phyloP scores from a whole-genome alignment of 2,888 invertebrate species.

The Netelia inedita region DNA sequence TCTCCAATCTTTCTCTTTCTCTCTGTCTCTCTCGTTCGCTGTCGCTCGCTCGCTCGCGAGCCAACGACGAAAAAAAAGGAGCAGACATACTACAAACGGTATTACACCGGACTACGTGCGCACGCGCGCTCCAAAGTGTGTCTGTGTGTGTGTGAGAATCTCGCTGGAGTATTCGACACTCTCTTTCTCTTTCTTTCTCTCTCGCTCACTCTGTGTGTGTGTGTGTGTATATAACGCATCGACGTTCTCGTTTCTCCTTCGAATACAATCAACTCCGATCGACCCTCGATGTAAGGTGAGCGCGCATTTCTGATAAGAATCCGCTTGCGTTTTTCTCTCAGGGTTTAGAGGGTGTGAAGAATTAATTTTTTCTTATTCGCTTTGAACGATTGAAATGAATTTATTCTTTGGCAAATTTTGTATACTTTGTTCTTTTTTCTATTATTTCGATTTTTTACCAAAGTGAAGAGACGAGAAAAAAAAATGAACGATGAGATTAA shows the following conservation, averaged over 20 bases:
- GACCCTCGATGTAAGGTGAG: not conserved
- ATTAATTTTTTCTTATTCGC: not conserved
- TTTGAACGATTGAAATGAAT: not conserved
- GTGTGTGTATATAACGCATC: too few species aligned
- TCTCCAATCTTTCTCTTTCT: slow-evolving; percentile 38
- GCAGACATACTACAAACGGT: slow-evolving; percentile 11
- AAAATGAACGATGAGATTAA: too few species aligned
- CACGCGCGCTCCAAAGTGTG: not conserved
- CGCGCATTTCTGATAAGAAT: not conserved
- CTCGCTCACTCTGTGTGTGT: not conserved
- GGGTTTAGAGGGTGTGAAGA: not conserved
- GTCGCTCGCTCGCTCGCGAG: slow-evolving; percentile 1
- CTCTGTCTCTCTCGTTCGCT: not conserved
- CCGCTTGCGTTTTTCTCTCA: not conserved
- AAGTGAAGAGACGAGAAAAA: too few species aligned
- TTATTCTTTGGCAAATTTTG: too few species aligned
- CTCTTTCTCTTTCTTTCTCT: too few species aligned
- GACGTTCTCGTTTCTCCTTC: slow-evolving; percentile 40
- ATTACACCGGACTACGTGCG: slow-evolving; percentile 15
- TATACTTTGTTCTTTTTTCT: too few species aligned
- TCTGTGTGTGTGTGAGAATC: not conserved
- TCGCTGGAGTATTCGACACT: too few species aligned
- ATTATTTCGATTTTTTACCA: too few species aligned
- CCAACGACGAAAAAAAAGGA: slow-evolving; percentile 23
- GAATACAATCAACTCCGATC: slow-evolving; percentile 13